Evolutionary conservation across 2,113 vertebrate species (phyloP).

Genomic region (Psophia crepitans): DNA sequence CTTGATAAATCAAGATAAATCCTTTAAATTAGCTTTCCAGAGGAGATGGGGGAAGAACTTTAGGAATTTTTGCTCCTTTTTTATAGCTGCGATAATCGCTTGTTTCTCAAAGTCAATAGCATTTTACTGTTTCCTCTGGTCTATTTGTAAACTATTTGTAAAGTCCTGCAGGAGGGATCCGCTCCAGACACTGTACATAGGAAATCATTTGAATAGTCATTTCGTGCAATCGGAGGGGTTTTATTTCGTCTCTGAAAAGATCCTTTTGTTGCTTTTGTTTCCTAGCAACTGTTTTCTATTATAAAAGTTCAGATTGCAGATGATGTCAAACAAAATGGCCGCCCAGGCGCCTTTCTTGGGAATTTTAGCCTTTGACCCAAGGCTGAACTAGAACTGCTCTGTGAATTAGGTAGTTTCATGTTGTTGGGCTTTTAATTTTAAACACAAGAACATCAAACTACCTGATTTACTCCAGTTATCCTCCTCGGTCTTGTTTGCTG

Average conservation of each 20-base stretch:
- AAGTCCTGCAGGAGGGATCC: constrained; percentile 59
- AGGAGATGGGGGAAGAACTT: constrained; percentile 1
- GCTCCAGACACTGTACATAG: constrained; percentile 38
- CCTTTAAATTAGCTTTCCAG: not conserved
- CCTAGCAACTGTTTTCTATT: constrained; percentile 55
- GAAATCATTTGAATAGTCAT: constrained; percentile 42
- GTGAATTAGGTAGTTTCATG: constrained; percentile 90
- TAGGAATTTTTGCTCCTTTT: not conserved
- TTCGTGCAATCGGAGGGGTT: constrained; percentile 32
- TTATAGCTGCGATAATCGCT: constrained; percentile 42
- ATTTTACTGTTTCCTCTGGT: constrained; percentile 58
- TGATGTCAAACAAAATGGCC: constrained; percentile 46
- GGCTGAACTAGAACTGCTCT: constrained; percentile 72
- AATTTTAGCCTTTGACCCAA: constrained; percentile 58
- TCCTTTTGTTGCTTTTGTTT: constrained; percentile 50
- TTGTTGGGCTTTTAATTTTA: constrained; percentile 83
- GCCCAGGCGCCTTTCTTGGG: constrained; percentile 9
- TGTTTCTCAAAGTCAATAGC: constrained; percentile 53
- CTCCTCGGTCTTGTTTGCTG: constrained; percentile 24
- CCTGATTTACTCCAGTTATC: constrained; percentile 81
- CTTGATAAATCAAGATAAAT: not conserved
- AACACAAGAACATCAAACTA: constrained; percentile 86
- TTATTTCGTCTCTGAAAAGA: constrained; percentile 21
- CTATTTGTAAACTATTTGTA: constrained; percentile 59
- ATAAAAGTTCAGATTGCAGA: not conserved